Evolutionary conservation across 1,140 invertebrate genomes (phyloP).

Genomic region (Bilobella aurantiaca): DNA sequence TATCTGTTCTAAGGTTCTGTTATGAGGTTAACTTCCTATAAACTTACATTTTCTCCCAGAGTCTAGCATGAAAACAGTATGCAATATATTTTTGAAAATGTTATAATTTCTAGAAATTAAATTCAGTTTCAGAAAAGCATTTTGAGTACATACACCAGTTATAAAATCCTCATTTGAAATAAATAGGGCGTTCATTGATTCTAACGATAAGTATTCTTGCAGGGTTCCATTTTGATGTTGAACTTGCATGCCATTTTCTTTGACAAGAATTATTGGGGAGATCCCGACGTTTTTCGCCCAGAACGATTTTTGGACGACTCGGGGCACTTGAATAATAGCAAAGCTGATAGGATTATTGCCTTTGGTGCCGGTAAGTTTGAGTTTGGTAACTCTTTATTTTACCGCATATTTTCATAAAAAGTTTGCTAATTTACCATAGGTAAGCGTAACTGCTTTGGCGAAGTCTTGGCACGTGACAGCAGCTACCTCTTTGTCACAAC

Average conservation of each 20-base stretch:
- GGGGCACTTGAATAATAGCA: constrained; percentile 1
- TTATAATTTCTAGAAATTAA: not conserved
- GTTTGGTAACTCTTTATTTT: not conserved
- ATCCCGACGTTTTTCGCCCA: constrained; percentile 21
- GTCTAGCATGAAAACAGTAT: too few species aligned
- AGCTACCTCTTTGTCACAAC: constrained; percentile 11
- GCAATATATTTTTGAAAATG: not conserved
- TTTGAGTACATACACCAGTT: too few species aligned
- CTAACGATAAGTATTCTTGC: too few species aligned
- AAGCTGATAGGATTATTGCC: constrained; percentile 11
- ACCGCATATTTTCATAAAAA: not conserved
- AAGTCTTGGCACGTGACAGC: constrained; percentile 6
- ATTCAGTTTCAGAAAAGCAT: constrained; percentile 9
- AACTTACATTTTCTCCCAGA: too few species aligned
- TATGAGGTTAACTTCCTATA: too few species aligned
- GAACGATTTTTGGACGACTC: constrained; percentile 22
- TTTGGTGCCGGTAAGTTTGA: constrained; percentile 24
- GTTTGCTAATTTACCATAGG: too few species aligned
- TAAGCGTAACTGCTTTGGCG: constrained; percentile 13
- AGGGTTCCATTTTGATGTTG: constrained; percentile 15
- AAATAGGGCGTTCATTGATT: too few species aligned
- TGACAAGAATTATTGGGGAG: constrained; percentile 20
- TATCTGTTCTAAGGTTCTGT: too few species aligned
- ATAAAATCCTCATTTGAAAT: too few species aligned
- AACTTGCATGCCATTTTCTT: constrained; percentile 18